Evolutionary conservation across 2,888 invertebrate genomes (phyloP).

Genomic region (Catocala fraxini): DNA sequence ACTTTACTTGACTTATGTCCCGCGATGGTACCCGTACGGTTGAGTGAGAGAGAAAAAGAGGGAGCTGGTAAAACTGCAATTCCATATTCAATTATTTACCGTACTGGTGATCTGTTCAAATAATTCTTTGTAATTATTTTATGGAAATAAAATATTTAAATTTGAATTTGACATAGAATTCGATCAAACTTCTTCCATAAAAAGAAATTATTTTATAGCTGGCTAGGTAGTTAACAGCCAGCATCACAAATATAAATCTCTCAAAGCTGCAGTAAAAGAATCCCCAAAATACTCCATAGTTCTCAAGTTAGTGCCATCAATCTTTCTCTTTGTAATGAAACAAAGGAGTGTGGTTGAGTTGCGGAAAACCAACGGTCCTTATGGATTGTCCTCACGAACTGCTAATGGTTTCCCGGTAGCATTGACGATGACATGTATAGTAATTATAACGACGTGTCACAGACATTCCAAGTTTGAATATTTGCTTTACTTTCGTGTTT

Average conservation of each 20-base stretch:
- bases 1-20: too few species aligned
- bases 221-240: too few species aligned
- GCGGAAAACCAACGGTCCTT: slow-evolving; percentile 63
- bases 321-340: slow-evolving; percentile 58
- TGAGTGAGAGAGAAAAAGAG: too few species aligned
- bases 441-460: slow-evolving; percentile 43
- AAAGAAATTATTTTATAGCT: too few species aligned
- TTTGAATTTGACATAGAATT: too few species aligned
- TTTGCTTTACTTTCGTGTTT: neutral
- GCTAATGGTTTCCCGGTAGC: slow-evolving; percentile 63
- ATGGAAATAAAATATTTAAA: too few species aligned
- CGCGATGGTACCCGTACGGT: too few species aligned
- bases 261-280: slow-evolving; percentile 13
- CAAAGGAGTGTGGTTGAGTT: slow-evolving; percentile 53
- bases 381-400: slow-evolving; percentile 53
- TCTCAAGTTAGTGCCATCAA: slow-evolving; percentile 40
- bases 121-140: too few species aligned
- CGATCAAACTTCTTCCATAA: too few species aligned
- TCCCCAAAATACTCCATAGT: neutral
- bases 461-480: slow-evolving; percentile 1
- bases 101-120: too few species aligned
- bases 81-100: too few species aligned
- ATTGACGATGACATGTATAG: slow-evolving; percentile 56
- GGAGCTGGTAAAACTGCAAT: too few species aligned
- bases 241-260: neutral